Conservation (phyloP, 2,113 vertebrate species). For the Ammodytes dubius region DNA sequence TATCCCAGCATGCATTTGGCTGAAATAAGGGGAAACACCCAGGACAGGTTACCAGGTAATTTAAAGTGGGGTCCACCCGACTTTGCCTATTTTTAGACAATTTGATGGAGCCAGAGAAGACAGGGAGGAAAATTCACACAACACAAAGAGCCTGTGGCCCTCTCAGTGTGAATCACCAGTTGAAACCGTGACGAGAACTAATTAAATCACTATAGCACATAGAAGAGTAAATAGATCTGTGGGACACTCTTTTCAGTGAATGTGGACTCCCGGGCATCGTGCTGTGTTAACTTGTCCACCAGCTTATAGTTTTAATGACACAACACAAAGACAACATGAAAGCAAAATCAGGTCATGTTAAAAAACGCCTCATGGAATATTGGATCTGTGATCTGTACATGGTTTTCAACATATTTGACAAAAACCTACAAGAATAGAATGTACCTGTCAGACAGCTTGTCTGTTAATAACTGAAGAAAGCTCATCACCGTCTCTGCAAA, state of each 20-base stretch:
- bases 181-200: slow-evolving; percentile 2
- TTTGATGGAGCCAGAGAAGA: slow-evolving; percentile 12
- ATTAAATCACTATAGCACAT: background rate
- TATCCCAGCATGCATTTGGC: slow-evolving; percentile 75
- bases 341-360: background rate
- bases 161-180: background rate
- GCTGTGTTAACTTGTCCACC: background rate
- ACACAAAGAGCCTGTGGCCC: background rate
- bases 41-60: slow-evolving; percentile 57
- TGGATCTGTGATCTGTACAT: background rate
- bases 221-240: background rate
- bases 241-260: background rate
- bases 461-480: slow-evolving; percentile 93
- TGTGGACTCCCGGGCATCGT: background rate
- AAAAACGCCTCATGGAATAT: background rate
- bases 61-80: slow-evolving; percentile 31
- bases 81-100: slow-evolving; percentile 1
- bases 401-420: background rate
- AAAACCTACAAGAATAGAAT: background rate
- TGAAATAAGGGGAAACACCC: slow-evolving; percentile 67
- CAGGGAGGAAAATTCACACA: background rate
- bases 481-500: slow-evolving; percentile 91
- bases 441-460: slow-evolving; percentile 92
- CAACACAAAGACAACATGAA: background rate
- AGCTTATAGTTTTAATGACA: background rate